Conservation (phyloP, 2,113 vertebrate species). For the Serilophus lunatus region DNA sequence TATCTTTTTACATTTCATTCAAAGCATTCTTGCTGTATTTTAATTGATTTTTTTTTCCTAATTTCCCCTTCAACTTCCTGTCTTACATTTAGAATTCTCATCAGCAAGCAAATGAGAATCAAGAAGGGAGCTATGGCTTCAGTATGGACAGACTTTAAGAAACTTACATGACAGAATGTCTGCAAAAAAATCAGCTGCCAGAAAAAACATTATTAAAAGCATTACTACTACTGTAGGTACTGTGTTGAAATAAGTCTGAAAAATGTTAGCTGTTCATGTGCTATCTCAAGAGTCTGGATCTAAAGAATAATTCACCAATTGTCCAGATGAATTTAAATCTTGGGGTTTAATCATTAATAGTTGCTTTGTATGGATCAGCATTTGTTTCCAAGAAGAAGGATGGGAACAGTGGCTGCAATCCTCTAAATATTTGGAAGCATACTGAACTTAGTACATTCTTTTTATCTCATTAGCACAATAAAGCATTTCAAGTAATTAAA, state of each 20-base stretch:
- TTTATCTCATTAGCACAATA: not conserved
- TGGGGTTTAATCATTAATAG: not conserved
- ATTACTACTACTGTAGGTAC: not conserved
- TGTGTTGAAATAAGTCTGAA: not conserved
- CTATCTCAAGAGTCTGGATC: not conserved
- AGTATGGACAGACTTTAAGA: not conserved
- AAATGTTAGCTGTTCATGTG: not conserved
- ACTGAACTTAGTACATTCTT: not conserved
- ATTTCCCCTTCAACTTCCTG: not conserved
- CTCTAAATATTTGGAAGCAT: not conserved
- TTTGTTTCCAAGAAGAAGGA: not conserved
- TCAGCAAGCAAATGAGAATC: not conserved
- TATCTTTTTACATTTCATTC: conserved; percentile 14
- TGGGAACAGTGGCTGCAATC: not conserved
- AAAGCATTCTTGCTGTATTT: not conserved
- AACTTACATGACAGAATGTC: not conserved
- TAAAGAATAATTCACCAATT: not conserved
- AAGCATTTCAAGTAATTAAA: not conserved
- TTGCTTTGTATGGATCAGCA: not conserved
- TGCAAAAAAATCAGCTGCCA: not conserved
- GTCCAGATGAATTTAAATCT: not conserved
- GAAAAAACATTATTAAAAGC: not conserved
- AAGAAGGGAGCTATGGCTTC: not conserved
- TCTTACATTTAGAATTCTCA: not conserved
- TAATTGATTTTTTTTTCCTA: conserved; percentile 15